A percentile compares a stretch with the other conserved stretches of the same genome.
Conservation (phyloP, 1,140 invertebrate species). For the Drosophila rhopaloa region DNA sequence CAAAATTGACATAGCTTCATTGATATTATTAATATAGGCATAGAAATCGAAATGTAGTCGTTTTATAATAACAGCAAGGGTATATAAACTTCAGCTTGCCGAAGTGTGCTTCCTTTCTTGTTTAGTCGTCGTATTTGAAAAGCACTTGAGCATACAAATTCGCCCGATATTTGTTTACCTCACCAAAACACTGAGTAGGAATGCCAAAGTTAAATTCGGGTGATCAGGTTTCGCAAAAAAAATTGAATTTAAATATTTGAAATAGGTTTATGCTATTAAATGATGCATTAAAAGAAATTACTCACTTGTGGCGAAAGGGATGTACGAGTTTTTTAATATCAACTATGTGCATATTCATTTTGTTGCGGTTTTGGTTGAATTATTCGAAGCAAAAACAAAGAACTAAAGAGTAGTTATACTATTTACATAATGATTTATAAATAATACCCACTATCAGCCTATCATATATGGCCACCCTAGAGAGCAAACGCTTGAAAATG, state of each 20-base stretch:
- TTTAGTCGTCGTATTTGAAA: constrained; percentile 60
- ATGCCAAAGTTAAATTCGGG: constrained; percentile 1
- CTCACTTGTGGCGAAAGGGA: too few relatives aligned
- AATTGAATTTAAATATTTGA: too few relatives aligned
- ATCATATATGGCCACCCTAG: constrained; percentile 5
- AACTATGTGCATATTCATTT: too few relatives aligned
- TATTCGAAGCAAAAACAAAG: background rate
- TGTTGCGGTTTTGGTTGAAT: background rate
- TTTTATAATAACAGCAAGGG: too few relatives aligned
- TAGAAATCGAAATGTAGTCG: too few relatives aligned
- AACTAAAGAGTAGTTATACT: background rate
- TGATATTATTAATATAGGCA: too few relatives aligned
- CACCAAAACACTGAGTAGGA: constrained; percentile 6
- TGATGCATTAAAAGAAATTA: too few relatives aligned
- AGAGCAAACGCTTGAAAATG: background rate
- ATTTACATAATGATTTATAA: background rate
- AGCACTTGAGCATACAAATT: constrained; percentile 48
- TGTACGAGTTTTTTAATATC: too few relatives aligned
- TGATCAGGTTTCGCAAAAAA: background rate
- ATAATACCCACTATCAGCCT: background rate
- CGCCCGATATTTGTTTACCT: constrained; percentile 6
- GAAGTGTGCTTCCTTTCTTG: background rate
- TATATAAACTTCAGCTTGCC: too few relatives aligned
- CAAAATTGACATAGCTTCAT: too few relatives aligned
- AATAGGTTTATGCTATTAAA: too few relatives aligned